Conservation (phyloP, 2,113 vertebrate species). For the Antigone vipio region DNA sequence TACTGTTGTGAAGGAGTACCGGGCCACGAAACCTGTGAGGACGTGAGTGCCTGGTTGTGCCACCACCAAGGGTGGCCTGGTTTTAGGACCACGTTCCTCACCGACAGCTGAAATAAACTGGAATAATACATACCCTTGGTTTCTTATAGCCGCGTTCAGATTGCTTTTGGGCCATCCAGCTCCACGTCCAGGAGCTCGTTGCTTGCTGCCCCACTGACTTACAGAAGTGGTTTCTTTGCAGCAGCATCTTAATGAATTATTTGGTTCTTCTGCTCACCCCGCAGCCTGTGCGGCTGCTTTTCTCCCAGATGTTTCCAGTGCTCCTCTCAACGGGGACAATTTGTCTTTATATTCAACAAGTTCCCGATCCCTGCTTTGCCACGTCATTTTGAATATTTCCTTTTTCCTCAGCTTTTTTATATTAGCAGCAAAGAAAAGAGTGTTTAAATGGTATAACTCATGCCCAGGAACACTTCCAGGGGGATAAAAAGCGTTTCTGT, state of each 20-base stretch:
- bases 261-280: not conserved
- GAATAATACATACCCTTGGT: not conserved
- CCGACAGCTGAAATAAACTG: not conserved
- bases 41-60: not conserved
- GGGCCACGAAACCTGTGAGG: not conserved
- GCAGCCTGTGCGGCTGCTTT: not conserved
- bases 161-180: not conserved
- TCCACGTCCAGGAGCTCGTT: not conserved
- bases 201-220: not conserved
- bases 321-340: not conserved
- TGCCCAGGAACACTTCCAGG: not conserved
- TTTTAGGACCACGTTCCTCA: not conserved
- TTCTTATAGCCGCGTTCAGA: not conserved
- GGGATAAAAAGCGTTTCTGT: slow-evolving; percentile 4
- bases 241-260: not conserved
- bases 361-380: not conserved
- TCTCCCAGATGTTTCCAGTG: not conserved
- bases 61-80: not conserved
- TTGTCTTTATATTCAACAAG: not conserved
- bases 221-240: not conserved
- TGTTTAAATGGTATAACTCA: not conserved
- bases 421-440: not conserved
- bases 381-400: not conserved
- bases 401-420: not conserved
- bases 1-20: not conserved